phyloP scores from a whole-genome alignment of 2,888 invertebrate genomes.

The Sinopyrophorus schimmeli region DNA sequence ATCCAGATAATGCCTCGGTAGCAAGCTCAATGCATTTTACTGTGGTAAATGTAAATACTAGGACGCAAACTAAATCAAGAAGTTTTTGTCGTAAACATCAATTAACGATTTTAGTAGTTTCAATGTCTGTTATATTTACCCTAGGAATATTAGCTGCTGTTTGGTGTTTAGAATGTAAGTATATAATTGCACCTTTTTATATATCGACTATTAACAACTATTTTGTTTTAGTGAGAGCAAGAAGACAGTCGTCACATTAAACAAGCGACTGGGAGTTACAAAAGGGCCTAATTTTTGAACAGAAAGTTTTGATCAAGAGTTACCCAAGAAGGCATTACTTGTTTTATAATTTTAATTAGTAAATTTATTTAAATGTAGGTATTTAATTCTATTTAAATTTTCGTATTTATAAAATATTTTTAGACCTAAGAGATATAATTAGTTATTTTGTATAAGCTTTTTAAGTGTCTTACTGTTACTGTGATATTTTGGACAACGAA shows the following conservation, averaged over 20 bases:
- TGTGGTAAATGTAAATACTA: constrained; percentile 72
- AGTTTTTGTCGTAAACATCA: constrained; percentile 78
- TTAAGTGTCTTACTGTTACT: constrained; percentile 27
- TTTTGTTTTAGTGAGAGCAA: constrained; percentile 50
- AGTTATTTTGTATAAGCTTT: constrained; percentile 6
- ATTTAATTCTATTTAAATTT: constrained; percentile 21
- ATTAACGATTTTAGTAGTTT: constrained; percentile 78
- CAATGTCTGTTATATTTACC: constrained; percentile 80
- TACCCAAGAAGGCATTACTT: constrained; percentile 19
- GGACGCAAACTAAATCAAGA: constrained; percentile 59
- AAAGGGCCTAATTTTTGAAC: constrained; percentile 6
- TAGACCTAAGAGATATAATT: constrained; percentile 5
- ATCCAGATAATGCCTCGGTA: constrained; percentile 70
- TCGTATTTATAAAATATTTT: constrained; percentile 19
- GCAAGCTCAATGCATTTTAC: constrained; percentile 89
- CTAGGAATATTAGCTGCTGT: constrained; percentile 80
- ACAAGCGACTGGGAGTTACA: constrained; percentile 3
- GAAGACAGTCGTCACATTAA: constrained; percentile 48
- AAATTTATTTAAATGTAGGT: constrained; percentile 19
- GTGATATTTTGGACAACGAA: constrained; percentile 30
- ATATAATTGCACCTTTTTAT: constrained; percentile 4
- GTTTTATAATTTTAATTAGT: constrained; percentile 14
- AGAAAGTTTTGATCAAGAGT: constrained; percentile 10
- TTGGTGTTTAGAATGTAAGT: constrained; percentile 84
- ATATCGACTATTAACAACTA: background rate